phyloP scores from a whole-genome alignment of 2,113 vertebrate species.

The Ageneiosus marmoratus region DNA sequence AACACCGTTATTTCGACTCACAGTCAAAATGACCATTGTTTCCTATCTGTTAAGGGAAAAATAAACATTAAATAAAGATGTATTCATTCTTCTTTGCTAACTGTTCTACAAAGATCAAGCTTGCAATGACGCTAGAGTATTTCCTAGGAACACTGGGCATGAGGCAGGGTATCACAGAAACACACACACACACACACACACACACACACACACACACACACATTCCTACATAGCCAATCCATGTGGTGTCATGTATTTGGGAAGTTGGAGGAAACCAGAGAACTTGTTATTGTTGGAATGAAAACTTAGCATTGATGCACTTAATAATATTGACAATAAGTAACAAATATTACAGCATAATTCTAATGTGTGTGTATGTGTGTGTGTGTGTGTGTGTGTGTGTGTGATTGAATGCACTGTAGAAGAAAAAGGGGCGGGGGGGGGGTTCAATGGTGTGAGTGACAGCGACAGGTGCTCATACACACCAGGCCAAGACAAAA shows the following conservation, averaged over 20 bases:
- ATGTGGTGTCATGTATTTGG: background rate
- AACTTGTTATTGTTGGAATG: background rate
- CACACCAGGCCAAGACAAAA: background rate
- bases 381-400: constrained; percentile 75
- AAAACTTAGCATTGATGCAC: background rate
- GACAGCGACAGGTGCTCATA: constrained; percentile 41
- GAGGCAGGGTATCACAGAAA: background rate
- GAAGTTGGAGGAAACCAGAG: background rate
- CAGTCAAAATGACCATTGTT: background rate
- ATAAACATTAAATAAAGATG: background rate
- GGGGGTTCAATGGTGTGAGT: constrained; percentile 4
- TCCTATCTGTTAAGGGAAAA: background rate
- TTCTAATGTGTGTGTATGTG: constrained; percentile 5
- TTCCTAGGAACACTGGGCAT: background rate
- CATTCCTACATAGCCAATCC: background rate
- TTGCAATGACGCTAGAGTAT: background rate
- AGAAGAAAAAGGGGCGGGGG: constrained; percentile 63
- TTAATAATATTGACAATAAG: no score
- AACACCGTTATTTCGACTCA: background rate
- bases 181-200: background rate
- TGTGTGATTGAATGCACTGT: background rate
- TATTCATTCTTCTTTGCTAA: background rate
- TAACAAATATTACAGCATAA: background rate
- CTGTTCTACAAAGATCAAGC: background rate
- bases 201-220: background rate